Base-by-base conservation (phyloP, 1,140 invertebrate genomes). In the Saccostrea echinata region DNA sequence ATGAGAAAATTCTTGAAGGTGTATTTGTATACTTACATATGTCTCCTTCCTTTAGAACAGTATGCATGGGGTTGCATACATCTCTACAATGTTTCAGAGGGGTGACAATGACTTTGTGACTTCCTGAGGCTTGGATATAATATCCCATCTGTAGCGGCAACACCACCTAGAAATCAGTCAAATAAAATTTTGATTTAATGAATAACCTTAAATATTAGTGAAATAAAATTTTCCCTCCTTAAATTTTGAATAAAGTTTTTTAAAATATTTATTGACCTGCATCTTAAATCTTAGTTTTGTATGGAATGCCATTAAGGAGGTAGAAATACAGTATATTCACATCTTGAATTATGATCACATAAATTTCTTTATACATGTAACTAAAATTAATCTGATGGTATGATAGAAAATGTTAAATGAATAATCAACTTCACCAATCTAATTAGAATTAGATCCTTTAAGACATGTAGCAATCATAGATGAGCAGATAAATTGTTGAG, bases 1-100 rank as follows among this genome's bases (percentile, higher is more conserved):
- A 1, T 43, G 1, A 43, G 9, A 0, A 43, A 43, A 43, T 4
- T 43, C 43, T 43, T 43, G 1, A 2, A 43, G 43, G 43, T 8
- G 6, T 43, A 43, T 43, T 1, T 21, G 24, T 52, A 80, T 35
- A 88, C 84, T 82, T 85, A 88, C 87, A 51, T 2, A 85, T 51
- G 24, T 88, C 84, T 43, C 84, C 52, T 61, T 85, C 84, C 12
- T 88, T 13, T 8, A 88, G 52, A 9, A 76, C n/a, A 18, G 76
- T 51, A 27, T 85, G 83, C 27, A 88, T 27, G 9, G 84, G 87
- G n/a, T 21, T 61, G 80, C 87, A 88, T 4, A 33, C 8, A 12
- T 43, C 6, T 35, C 84, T 57, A 27, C 87, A 88, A 43, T 82
- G 27, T 52, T 85, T 33, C 21, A 85, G 52, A 9, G 87, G 71